Evolutionary conservation across 2,888 invertebrate genomes (phyloP).

Genomic region (Plemyria rubiginata): DNA sequence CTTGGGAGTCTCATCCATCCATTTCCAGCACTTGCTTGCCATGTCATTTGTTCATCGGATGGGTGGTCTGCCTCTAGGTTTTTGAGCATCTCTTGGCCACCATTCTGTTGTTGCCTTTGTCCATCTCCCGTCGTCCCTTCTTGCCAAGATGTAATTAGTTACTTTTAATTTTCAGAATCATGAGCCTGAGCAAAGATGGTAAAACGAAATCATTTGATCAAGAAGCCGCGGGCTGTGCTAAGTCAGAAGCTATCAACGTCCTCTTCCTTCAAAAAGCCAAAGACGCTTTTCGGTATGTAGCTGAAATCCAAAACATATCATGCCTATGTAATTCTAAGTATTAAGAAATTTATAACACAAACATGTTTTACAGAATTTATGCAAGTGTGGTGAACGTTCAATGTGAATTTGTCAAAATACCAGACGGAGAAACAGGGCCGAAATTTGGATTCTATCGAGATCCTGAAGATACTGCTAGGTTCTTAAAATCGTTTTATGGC

Average conservation of each 20-base stretch:
- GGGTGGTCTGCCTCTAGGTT: too few species aligned
- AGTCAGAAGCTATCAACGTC: slow-evolving; percentile 88
- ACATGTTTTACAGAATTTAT: slow-evolving; percentile 48
- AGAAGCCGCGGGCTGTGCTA: slow-evolving; percentile 87
- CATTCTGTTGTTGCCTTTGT: too few species aligned
- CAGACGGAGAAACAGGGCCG: slow-evolving; percentile 38
- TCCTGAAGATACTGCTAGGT: slow-evolving; percentile 42
- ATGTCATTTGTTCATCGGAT: too few species aligned
- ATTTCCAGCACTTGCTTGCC: too few species aligned
- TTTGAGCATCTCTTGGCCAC: too few species aligned
- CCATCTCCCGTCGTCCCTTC: too few species aligned
- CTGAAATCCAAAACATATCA: background rate
- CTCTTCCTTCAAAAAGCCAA: slow-evolving; percentile 88
- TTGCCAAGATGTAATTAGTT: background rate
- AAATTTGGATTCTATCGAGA: slow-evolving; percentile 49
- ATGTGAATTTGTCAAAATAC: slow-evolving; percentile 42
- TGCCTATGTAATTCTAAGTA: background rate
- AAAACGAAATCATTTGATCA: slow-evolving; percentile 93
- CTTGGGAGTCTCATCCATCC: too few species aligned
- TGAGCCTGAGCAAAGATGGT: slow-evolving; percentile 88
- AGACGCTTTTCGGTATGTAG: slow-evolving; percentile 52
- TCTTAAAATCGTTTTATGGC: slow-evolving; percentile 71
- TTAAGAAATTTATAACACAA: background rate
- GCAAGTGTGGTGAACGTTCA: slow-evolving; percentile 52
- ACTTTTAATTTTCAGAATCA: slow-evolving; percentile 43